Evolutionary conservation across 2,888 invertebrate species (phyloP).

Genomic region (Nomada goodeniana): DNA sequence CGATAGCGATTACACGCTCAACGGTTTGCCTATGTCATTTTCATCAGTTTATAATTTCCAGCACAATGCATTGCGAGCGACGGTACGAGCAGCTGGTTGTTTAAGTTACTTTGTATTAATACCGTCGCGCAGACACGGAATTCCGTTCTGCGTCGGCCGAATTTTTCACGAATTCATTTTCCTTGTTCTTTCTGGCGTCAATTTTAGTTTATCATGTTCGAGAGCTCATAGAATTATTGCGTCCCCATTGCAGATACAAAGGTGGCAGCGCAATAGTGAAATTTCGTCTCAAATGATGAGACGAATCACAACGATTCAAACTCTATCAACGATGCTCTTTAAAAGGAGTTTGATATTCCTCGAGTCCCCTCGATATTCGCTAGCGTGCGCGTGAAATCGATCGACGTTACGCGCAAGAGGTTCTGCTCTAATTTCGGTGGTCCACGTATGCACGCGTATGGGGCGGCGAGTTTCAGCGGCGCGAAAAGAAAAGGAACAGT

Average conservation of each 20-base stretch:
- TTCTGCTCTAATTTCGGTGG: constrained; percentile 43
- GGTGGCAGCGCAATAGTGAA: too few species aligned
- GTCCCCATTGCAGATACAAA: too few species aligned
- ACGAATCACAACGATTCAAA: too few species aligned
- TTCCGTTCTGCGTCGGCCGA: background rate
- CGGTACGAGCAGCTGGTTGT: too few species aligned
- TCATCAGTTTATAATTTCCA: background rate
- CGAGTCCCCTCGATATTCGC: constrained; percentile 24
- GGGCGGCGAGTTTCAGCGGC: constrained; percentile 12
- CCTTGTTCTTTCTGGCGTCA: background rate
- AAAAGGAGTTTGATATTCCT: background rate
- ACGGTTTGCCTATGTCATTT: background rate
- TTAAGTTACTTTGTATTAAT: background rate
- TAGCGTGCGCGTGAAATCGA: constrained; percentile 34
- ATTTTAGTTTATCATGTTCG: too few species aligned
- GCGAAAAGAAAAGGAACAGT: constrained; percentile 39
- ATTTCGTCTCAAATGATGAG: too few species aligned
- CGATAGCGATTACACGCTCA: background rate
- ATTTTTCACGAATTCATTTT: background rate
- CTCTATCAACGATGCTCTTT: too few species aligned
- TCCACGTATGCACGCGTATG: constrained; percentile 12
- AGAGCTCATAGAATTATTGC: too few species aligned
- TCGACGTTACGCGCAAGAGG: constrained; percentile 54
- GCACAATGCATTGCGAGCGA: background rate
- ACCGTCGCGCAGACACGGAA: background rate